Conservation (phyloP, 1,140 invertebrate genomes). For the Drosophila littoralis region DNA sequence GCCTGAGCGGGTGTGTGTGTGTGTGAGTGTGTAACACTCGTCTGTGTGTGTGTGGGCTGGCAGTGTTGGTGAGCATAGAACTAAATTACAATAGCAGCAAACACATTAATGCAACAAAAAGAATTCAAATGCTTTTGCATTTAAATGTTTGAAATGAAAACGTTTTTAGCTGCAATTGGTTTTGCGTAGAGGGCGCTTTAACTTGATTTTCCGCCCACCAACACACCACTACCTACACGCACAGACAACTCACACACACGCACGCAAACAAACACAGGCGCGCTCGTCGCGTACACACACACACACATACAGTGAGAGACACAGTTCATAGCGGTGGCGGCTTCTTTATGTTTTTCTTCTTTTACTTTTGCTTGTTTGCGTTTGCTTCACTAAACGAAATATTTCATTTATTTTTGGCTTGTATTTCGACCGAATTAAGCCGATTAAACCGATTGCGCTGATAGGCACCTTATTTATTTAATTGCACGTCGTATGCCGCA, state of each 20-base stretch:
- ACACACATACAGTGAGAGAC: constrained; percentile 7
- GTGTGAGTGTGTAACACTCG: constrained; percentile 13
- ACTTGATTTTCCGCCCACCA: constrained; percentile 47
- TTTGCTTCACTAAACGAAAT: constrained; percentile 44
- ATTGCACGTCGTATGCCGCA: constrained; percentile 20
- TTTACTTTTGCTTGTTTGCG: constrained; percentile 50
- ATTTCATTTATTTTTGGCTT: constrained; percentile 36
- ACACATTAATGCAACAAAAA: constrained; percentile 4
- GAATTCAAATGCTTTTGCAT: constrained; percentile 21
- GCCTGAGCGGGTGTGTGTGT: constrained; percentile 19
- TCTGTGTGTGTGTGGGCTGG: constrained; percentile 1
- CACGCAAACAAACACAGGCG: constrained; percentile 29
- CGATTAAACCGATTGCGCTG: constrained; percentile 20
- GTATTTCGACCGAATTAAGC: constrained; percentile 32
- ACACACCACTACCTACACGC: constrained; percentile 40
- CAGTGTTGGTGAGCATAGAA: constrained; percentile 33
- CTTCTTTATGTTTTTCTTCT: constrained; percentile 74
- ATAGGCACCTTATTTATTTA: constrained; percentile 33
- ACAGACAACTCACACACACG: constrained; percentile 30
- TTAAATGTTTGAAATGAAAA: constrained; percentile 23
- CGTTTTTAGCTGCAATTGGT: constrained; percentile 22
- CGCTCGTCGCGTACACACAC: constrained; percentile 31
- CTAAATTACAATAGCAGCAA: constrained; percentile 14
- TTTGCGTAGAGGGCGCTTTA: constrained; percentile 14
- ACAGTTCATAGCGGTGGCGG: constrained; percentile 61